Conservation (phyloP, 2,888 invertebrate genomes). For the Mactromeris polynyma region DNA sequence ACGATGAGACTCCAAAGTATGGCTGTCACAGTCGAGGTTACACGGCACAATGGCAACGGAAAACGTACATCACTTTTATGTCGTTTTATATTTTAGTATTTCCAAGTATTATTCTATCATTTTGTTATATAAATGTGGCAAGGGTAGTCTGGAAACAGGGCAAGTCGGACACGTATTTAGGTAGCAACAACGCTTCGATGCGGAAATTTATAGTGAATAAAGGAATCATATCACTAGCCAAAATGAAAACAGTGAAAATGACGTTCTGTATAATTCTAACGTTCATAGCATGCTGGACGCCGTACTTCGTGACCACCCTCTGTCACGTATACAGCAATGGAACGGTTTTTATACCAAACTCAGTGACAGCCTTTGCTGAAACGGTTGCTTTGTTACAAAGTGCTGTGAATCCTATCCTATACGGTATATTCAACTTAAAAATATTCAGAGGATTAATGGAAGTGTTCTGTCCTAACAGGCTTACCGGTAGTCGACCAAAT, state of each 20-base stretch:
- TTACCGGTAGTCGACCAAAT: conserved; percentile 56
- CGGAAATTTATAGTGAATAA: conserved; percentile 76
- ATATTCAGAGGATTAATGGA: conserved; percentile 79
- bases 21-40: conserved; percentile 87
- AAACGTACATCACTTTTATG: conserved; percentile 87
- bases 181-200: conserved; percentile 57
- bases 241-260: conserved; percentile 88
- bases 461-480: conserved; percentile 75
- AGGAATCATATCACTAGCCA: conserved; percentile 87
- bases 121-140: conserved; percentile 87
- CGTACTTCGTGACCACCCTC: conserved; percentile 88
- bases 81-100: conserved; percentile 87
- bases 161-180: conserved; percentile 67
- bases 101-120: conserved; percentile 87
- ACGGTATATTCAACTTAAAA: conserved; percentile 87
- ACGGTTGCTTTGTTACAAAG: conserved; percentile 86
- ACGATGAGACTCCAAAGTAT: conserved; percentile 83
- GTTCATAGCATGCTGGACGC: conserved; percentile 88
- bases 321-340: conserved; percentile 87
- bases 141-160: conserved; percentile 87
- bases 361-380: conserved; percentile 86
- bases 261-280: conserved; percentile 87
- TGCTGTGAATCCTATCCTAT: conserved; percentile 87
- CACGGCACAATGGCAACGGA: conserved; percentile 87
- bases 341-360: conserved; percentile 78